phyloP scores from a whole-genome alignment of 1,140 invertebrate genomes.

The Trigoniulus corallinus region DNA sequence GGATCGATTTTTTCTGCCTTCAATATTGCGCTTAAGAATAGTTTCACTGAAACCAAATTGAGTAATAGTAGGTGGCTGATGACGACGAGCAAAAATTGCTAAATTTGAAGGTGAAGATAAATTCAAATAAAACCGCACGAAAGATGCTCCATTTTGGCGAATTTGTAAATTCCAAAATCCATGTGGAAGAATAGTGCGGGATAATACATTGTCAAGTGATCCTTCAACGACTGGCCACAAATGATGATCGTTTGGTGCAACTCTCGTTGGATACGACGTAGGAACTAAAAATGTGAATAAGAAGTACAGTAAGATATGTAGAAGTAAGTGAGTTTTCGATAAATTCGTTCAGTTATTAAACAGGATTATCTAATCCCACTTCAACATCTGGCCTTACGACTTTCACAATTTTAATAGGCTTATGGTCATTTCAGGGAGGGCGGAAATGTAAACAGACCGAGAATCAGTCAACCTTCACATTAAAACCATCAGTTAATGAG shows the following conservation, averaged over 20 bases:
- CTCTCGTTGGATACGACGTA: constrained; percentile 13
- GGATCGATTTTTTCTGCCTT: too few species aligned
- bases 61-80: constrained; percentile 80
- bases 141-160: constrained; percentile 67
- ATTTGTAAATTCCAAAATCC: constrained; percentile 85
- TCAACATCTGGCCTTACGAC: neutral
- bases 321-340: too few species aligned
- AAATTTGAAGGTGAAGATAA: constrained; percentile 79
- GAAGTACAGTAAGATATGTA: too few species aligned
- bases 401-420: neutral
- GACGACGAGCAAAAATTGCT: constrained; percentile 79
- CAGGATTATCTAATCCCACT: neutral
- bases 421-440: neutral
- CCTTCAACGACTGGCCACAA: constrained; percentile 67
- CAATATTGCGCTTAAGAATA: too few species aligned
- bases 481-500: too few species aligned
- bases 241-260: constrained; percentile 14
- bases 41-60: constrained; percentile 84
- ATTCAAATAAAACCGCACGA: constrained; percentile 74
- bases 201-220: constrained; percentile 58
- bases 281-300: constrained; percentile 6
- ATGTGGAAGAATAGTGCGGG: constrained; percentile 62
- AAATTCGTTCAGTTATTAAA: neutral
- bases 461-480: too few species aligned
- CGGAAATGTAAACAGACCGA: neutral